Percentiles rank a stretch among this genome's conserved stretches.
These are phyloP conservation scores for Erebia aethiops DNA, from an alignment of 2,888 invertebrate species.

Conservation along the genomic window DNA sequence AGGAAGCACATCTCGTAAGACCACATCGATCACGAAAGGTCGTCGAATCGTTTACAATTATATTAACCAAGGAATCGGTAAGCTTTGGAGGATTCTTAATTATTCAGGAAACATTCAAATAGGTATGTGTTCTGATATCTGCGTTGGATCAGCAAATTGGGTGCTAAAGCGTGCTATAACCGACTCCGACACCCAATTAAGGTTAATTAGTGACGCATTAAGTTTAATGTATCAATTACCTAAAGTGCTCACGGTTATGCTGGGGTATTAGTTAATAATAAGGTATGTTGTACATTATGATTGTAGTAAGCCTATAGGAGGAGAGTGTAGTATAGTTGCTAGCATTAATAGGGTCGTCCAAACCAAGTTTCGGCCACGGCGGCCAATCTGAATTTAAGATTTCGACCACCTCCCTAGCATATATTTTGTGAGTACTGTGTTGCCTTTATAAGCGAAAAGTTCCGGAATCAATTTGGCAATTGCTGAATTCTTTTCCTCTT, in stretches of 20 bases:
- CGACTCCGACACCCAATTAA: slow-evolving; percentile 14
- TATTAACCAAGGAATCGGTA: background rate
- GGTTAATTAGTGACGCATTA: slow-evolving; percentile 21
- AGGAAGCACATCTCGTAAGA: no score
- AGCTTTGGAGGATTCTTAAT: background rate
- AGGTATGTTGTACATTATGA: background rate
- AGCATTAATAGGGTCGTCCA: no score
- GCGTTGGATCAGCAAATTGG: slow-evolving; percentile 11
- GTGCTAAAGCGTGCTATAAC: slow-evolving; percentile 13
- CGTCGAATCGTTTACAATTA: no score
- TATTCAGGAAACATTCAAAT: background rate
- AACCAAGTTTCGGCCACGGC: no score
- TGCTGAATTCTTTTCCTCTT: no score
- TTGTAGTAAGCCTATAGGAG: background rate
- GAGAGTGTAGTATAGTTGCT: no score
- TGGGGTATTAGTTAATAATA: slow-evolving; percentile 1
- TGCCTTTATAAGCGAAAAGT: no score
- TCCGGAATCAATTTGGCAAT: no score
- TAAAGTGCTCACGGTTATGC: slow-evolving; percentile 14
- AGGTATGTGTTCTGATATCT: background rate
- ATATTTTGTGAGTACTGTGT: no score
- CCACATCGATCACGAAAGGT: no score
- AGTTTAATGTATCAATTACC: slow-evolving; percentile 24
- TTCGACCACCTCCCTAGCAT: no score
- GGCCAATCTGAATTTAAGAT: no score